These are phyloP conservation scores for Ichneumoninae sp. DNA, from an alignment of 2,888 invertebrate genomes.

Conservation along the genomic window DNA sequence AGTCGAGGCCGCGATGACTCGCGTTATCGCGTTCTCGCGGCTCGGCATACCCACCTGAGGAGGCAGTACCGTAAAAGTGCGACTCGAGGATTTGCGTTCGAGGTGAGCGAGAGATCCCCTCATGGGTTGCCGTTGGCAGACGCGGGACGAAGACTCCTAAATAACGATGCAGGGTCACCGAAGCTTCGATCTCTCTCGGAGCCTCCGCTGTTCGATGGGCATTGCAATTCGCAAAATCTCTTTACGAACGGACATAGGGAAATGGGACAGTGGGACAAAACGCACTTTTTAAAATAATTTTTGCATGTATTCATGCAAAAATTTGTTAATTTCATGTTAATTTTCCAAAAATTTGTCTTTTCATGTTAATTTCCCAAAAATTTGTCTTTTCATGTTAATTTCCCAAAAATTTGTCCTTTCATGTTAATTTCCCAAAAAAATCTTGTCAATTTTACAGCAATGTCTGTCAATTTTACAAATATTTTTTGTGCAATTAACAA, in stretches of 20 bases:
- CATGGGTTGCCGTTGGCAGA: slow-evolving; percentile 54
- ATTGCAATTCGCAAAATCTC: neutral
- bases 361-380: too few relatives aligned
- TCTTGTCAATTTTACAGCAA: too few relatives aligned
- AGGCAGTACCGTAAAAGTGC: slow-evolving; percentile 66
- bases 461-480: too few relatives aligned
- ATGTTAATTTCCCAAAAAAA: too few relatives aligned
- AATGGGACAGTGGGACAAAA: too few relatives aligned
- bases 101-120: slow-evolving; percentile 73
- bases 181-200: neutral
- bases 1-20: slow-evolving; percentile 65
- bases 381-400: too few relatives aligned
- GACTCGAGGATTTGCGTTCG: slow-evolving; percentile 72
- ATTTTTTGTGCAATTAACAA: too few relatives aligned
- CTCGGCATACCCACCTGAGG: slow-evolving; percentile 29
- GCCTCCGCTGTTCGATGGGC: neutral
- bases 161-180: slow-evolving; percentile 30
- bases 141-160: slow-evolving; percentile 54
- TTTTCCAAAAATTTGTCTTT: too few relatives aligned
- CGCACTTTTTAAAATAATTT: too few relatives aligned
- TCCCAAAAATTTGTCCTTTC: too few relatives aligned
- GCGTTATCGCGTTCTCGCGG: slow-evolving; percentile 56
- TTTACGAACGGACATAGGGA: neutral
- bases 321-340: too few relatives aligned
- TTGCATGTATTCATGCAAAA: too few relatives aligned